Conservation (phyloP, 92 coral and sea anemone species). For the Galaxea fascicularis region DNA sequence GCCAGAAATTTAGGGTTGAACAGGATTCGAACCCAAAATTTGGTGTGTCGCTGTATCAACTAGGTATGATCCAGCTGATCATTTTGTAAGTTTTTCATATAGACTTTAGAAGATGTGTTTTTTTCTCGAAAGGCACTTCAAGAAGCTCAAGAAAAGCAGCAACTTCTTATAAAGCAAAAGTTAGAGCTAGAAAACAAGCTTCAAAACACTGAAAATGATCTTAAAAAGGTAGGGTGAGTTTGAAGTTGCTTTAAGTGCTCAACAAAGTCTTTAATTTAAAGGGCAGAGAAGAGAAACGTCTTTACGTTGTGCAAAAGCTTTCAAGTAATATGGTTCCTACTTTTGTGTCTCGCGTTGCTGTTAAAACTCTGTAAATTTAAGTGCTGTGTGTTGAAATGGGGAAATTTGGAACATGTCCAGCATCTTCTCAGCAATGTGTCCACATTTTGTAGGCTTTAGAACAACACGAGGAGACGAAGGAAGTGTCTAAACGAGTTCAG, state of each 20-base stretch:
- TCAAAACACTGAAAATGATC: constrained; percentile 68
- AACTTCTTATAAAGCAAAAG: constrained; percentile 87
- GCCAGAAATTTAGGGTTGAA: background rate
- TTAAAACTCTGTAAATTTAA: no score
- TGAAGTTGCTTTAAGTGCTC: background rate
- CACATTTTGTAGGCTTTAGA: constrained; percentile 63
- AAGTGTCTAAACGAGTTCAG: constrained; percentile 95
- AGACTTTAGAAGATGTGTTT: background rate
- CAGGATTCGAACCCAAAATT: background rate
- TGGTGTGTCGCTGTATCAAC: no score
- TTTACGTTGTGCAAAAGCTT: no score
- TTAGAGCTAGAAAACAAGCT: constrained; percentile 89
- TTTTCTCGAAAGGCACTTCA: constrained; percentile 59
- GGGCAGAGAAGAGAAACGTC: no score
- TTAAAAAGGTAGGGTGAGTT: constrained; percentile 65
- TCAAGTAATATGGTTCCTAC: no score
- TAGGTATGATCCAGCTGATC: no score
- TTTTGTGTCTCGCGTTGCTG: no score
- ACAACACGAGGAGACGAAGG: constrained; percentile 87
- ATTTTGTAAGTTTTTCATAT: no score
- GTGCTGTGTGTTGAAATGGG: no score
- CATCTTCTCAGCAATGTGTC: background rate
- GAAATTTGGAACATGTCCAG: no score
- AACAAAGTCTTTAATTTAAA: background rate
- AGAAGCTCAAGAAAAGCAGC: constrained; percentile 87